Evolutionary conservation across 1,140 invertebrate genomes (phyloP), one percentile per base, ranked within the genome.

Genomic region (Notospermus geniculatus): DNA sequence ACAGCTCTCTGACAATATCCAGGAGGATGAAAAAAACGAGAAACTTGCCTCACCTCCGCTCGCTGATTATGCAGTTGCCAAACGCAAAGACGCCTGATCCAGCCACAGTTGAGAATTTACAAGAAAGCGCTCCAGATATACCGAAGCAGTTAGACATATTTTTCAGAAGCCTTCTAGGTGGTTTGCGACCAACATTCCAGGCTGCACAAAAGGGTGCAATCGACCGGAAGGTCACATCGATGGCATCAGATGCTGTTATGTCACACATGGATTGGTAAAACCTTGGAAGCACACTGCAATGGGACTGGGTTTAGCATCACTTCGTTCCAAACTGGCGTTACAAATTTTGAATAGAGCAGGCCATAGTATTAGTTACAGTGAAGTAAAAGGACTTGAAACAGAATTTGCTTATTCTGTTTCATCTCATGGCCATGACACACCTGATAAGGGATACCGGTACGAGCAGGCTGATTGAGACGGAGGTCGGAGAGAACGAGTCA

Each of bases 331-430:
- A 64, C 54, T 60, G 29, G 27, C 39, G 7, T n/a, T 60, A 11
- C 46, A 27, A 7, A 53, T 64, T 45, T 36, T 62, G 39, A 62
- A 62, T 45, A 13, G 60, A 4, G 27, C 43, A 22, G 54, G 60
- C 2, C 43, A 60, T 29, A 61, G 17, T 39, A 43, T 64, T 17
- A 64, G 50, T 43, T 64, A 59, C 50, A 28, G 45, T 41, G 62
- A 64, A 15, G 36, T 54, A 19, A 64, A 64, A 43, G 60, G 23
- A 27, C 22, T 62, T n/a, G 60, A 62, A 39, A 62, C 60, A 25
- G 60, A 62, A 28, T 62, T 62, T 43, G 60, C 60, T 30, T 62
- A 57, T 39, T 57, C 60, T n/a, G 54, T 46, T n/a, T 27, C 55
- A 52, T 29, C 11, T 22, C 23, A 62, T 57, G 53, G 43, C 43